A percentile compares a stretch with the other conserved stretches of the same genome.
Conservation (phyloP, 2,113 vertebrate genomes). For the Callorhinus ursinus region DNA sequence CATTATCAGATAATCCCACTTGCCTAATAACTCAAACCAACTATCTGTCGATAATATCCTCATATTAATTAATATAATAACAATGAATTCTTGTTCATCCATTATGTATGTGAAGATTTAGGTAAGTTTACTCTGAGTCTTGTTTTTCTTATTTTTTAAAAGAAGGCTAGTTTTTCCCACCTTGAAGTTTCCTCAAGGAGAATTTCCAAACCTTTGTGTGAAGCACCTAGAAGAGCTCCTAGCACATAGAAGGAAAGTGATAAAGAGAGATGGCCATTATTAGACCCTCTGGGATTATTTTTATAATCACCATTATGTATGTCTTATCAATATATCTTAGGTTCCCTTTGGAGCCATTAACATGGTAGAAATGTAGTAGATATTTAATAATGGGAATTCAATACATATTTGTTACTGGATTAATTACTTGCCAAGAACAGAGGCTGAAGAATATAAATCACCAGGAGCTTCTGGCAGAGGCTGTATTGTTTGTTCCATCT, state of each 20-base stretch:
- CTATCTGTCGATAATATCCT: not conserved
- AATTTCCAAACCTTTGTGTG: not conserved
- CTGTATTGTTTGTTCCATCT: not conserved
- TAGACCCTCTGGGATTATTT: not conserved
- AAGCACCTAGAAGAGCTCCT: not conserved
- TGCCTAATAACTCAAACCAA: not conserved
- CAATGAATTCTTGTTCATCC: not conserved
- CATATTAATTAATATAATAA: not conserved
- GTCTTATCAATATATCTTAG: not conserved
- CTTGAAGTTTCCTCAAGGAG: not conserved
- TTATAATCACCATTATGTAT: not conserved
- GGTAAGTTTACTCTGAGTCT: not conserved
- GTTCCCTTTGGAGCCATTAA: not conserved
- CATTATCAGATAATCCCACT: not conserved
- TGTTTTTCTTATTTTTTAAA: not conserved
- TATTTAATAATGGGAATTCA: not conserved
- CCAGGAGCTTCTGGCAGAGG: not conserved
- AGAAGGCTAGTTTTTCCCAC: not conserved
- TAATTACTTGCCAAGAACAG: not conserved
- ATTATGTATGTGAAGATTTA: not conserved
- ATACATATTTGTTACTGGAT: not conserved
- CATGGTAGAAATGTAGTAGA: not conserved
- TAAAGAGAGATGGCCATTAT: rapidly evolving
- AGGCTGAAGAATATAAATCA: not conserved
- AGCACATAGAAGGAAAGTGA: not conserved